phyloP scores from a whole-genome alignment of 2,888 invertebrate species.

The Amiota communis region DNA sequence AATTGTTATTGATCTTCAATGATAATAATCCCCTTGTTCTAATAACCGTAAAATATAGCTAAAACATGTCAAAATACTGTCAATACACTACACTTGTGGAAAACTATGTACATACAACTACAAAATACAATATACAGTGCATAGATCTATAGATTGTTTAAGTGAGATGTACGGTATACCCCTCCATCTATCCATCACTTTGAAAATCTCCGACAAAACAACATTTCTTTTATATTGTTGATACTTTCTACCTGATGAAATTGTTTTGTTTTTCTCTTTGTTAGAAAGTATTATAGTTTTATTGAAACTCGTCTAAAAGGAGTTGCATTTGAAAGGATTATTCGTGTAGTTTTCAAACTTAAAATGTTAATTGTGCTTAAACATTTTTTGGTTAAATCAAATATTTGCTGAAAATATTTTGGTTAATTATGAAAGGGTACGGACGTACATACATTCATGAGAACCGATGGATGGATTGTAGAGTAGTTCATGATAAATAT shows the following conservation, averaged over 20 bases:
- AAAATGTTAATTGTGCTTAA: conserved; percentile 68
- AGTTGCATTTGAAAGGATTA: conserved; percentile 52
- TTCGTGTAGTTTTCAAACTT: conserved; percentile 59
- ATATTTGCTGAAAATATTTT: conserved; percentile 64
- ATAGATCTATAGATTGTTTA: conserved; percentile 1
- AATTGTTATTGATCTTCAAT: neutral
- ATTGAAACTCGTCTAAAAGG: conserved; percentile 2
- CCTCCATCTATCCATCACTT: conserved; percentile 44
- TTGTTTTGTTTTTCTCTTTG: conserved; percentile 5
- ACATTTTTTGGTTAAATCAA: conserved; percentile 58
- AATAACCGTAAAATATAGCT: conserved; percentile 48
- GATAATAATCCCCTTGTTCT: conserved; percentile 34
- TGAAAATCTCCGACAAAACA: conserved; percentile 51
- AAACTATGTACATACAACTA: conserved; percentile 43
- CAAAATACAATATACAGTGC: neutral
- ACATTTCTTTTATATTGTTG: conserved; percentile 24
- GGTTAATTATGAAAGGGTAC: conserved; percentile 61
- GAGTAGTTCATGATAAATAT: too few species aligned
- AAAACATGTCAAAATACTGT: conserved; percentile 62
- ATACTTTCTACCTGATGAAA: conserved; percentile 33
- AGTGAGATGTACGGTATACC: conserved; percentile 22
- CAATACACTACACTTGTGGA: conserved; percentile 49
- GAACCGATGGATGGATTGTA: too few species aligned
- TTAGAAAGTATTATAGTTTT: neutral
- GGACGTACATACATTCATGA: neutral